Evolutionary conservation across 2,888 invertebrate species (phyloP).

Genomic region (Sinelater perroti): DNA sequence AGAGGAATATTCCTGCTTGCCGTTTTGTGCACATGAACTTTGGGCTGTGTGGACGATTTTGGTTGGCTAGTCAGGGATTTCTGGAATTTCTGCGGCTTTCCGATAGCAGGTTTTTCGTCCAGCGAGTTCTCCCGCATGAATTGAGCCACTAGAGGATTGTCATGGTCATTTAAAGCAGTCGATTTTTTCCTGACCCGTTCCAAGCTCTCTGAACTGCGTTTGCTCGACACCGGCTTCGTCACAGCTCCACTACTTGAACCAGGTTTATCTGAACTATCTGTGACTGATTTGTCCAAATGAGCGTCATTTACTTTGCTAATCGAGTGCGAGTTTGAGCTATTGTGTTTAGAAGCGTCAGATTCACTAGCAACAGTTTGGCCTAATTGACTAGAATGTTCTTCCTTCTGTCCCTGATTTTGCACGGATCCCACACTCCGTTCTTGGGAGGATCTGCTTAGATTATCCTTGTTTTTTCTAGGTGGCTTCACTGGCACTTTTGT

Average conservation of each 20-base stretch:
- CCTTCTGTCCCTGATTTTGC: not conserved
- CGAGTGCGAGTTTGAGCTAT: not conserved
- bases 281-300: too few relatives aligned
- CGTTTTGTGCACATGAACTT: constrained; percentile 19
- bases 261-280: not conserved
- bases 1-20: constrained; percentile 11
- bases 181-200: constrained; percentile 3
- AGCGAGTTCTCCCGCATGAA: constrained; percentile 55
- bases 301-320: not conserved
- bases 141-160: constrained; percentile 54
- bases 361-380: too few relatives aligned
- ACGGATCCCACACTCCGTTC: constrained; percentile 13
- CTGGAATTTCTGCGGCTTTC: constrained; percentile 8
- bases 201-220: not conserved
- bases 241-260: too few relatives aligned
- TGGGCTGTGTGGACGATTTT: constrained; percentile 4
- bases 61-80: constrained; percentile 7
- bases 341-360: too few relatives aligned
- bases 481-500: constrained; percentile 35
- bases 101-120: constrained; percentile 39
- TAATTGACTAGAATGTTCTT: constrained; percentile 1
- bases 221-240: not conserved
- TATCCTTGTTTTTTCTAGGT: constrained; percentile 36
- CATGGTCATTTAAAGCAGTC: constrained; percentile 18
- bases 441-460: constrained; percentile 16